Evolutionary conservation across 2,113 vertebrate species (phyloP), one percentile per base, ranked within the genome.

Genomic region (Scomber japonicus): DNA sequence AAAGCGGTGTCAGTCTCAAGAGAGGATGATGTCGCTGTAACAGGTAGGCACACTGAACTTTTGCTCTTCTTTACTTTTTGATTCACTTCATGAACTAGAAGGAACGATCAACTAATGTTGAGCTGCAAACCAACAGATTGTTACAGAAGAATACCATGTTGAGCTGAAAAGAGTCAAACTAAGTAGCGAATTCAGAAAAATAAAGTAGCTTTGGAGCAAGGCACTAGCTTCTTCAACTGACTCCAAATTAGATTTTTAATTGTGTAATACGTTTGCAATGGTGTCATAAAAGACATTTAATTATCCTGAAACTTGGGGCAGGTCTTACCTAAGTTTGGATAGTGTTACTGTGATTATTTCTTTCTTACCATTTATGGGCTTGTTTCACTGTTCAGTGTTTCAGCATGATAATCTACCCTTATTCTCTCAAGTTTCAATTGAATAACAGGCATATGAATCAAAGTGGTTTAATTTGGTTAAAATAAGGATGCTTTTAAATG

Each of bases 341-440:
- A 53, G 56, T 72, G 60, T 53, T 76, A 16, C 48, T 71, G 71
- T 48, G 27, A 51, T 80, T 79, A 60, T 88, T 82, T 64, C 75
- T 78, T 78, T 79, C 57, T 76, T 82, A 61, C 89, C 89, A 83
- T 91, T 74, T 86, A 83, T 64, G 86, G 89, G 80, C 24, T 64
- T 21, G 51, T 48, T 88, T 60, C 63, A 51, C 55, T 76, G 56
- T 49, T 87, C 45, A 21, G 70, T 56, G 51, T 64, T 82, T 51
- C 35, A 21, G 12, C 14, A 19, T 27, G 62, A 62, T 40, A 71
- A 85, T 24, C 64, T 45, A 31, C 30, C 82, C 50, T 57, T 78
- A 24, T 59, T 82, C 66, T 81, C 30, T 67, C 12, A 50, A 24
- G 24, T 13, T 12, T 68, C 21, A n/a, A 24, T 35, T 40, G 9